Evolutionary conservation across 2,797 vertebrate genomes (phyloP).

Genomic region (Tinamus major): DNA sequence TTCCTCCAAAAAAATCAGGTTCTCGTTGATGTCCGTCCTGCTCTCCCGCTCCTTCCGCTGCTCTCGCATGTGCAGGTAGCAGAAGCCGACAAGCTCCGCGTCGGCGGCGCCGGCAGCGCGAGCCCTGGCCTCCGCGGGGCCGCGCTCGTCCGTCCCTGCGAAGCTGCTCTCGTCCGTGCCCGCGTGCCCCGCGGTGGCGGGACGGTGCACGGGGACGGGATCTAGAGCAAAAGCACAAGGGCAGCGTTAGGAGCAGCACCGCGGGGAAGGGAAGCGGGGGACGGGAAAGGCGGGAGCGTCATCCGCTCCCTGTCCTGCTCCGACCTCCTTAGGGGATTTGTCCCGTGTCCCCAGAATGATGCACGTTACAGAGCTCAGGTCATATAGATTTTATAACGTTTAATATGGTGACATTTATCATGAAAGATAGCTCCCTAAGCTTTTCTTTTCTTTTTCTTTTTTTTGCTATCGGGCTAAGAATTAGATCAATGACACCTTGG

Average conservation of each 20-base stretch:
- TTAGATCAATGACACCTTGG: neutral
- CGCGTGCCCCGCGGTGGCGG: conserved; percentile 81
- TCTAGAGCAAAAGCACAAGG: conserved; percentile 80
- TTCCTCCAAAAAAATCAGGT: conserved; percentile 91
- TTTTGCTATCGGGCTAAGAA: neutral
- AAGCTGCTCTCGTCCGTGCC: conserved; percentile 89
- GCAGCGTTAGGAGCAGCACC: conserved; percentile 42
- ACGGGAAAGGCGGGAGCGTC: no score
- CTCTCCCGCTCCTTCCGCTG: conserved; percentile 91
- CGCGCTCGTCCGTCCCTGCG: neutral
- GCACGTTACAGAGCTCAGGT: neutral
- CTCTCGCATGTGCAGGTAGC: conserved; percentile 95
- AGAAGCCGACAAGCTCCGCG: conserved; percentile 94
- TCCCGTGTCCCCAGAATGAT: neutral
- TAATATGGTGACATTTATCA: neutral
- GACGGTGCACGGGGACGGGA: conserved; percentile 79
- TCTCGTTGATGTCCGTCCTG: conserved; percentile 93
- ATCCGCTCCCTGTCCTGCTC: no score
- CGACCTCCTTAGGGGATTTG: neutral
- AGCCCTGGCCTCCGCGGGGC: conserved; percentile 62
- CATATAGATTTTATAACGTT: neutral
- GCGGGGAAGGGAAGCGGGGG: no score
- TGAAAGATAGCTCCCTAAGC: neutral
- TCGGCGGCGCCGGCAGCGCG: conserved; percentile 80
- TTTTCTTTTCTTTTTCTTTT: neutral